Base-by-base conservation (phyloP, 1,140 invertebrate genomes). In the Parasteatoda tepidariorum region DNA sequence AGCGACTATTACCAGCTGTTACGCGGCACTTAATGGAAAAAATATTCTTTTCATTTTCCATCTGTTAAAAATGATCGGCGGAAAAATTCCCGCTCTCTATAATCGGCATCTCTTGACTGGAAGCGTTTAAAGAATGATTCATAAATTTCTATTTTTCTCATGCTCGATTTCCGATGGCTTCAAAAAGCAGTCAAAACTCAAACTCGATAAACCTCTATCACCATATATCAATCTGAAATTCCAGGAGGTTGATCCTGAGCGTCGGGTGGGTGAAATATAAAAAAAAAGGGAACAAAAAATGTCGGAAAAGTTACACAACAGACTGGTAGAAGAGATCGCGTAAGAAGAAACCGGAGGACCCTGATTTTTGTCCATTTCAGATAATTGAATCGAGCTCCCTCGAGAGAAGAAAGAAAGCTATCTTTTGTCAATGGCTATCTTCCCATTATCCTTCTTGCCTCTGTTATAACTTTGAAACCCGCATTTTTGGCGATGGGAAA, bases 361-460 rank as follows among this genome's bases (percentile, higher is more conserved):
- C 76, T 79, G 76, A 79, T 79, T 79, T 79, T 79, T 79, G 76
- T 79, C 76, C 76, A 79, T 79, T 79, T 79, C 64, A 79, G 76
- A 79, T 79, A 79, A 79, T 79, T 79, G 76, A 79, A 79, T 79
- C 76, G 28, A 41, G 62, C 38, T 79, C 76, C 48, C 64, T n/a
- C 3, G 76, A 41, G 76, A 57, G 26, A n/a, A 26, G 41, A 24
- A 28, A 68, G 76, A 57, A 64, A 79, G 76, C 76, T 79, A 79
- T 79, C 76, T 79, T 79, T 79, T 79, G 76, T 79, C 76, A 57
- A 79, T 79, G 62, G 76, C 76, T 68, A 79, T 79, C 76, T 79
- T 79, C 41, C 76, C 64, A 79, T 79, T 79, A 79, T 79, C 76
- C 76, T 64, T 31, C 74, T 78, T 48, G 55, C 61, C 38, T 59